Conservation (phyloP, 2,113 vertebrate species). For the Tyrannus savana region DNA sequence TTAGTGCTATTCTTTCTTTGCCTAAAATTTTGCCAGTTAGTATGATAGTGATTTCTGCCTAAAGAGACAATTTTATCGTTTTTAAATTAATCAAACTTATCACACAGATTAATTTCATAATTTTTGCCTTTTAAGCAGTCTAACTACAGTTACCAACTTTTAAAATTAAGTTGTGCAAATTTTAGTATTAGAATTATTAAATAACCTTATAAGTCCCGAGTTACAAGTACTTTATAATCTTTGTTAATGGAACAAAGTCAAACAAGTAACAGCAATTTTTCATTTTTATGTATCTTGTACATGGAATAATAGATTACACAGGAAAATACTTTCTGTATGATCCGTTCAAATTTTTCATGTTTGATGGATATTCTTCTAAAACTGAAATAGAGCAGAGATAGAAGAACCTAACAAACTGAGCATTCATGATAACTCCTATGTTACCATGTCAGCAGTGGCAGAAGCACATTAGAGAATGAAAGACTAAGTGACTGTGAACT, state of each 20-base stretch:
- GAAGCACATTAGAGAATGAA: background rate
- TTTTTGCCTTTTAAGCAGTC: background rate
- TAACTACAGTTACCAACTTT: background rate
- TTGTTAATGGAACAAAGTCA: background rate
- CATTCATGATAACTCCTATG: background rate
- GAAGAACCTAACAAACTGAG: background rate
- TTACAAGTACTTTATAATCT: background rate
- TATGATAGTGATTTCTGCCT: background rate
- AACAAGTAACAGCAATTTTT: background rate
- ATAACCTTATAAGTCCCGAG: background rate
- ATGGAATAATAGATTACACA: background rate
- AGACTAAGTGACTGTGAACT: background rate
- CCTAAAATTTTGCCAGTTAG: background rate
- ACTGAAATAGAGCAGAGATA: background rate
- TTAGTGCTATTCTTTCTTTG: background rate
- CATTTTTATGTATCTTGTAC: background rate
- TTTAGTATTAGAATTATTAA: background rate
- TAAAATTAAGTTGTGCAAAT: background rate
- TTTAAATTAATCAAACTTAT: background rate
- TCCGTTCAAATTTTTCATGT: background rate
- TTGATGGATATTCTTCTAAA: conserved; percentile 8
- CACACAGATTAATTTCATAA: background rate
- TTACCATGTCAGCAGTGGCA: background rate
- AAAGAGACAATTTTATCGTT: background rate
- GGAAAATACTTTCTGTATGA: background rate